These are phyloP conservation scores for Bubo bubo DNA, from an alignment of 2,113 vertebrate species.

Conservation along the genomic window DNA sequence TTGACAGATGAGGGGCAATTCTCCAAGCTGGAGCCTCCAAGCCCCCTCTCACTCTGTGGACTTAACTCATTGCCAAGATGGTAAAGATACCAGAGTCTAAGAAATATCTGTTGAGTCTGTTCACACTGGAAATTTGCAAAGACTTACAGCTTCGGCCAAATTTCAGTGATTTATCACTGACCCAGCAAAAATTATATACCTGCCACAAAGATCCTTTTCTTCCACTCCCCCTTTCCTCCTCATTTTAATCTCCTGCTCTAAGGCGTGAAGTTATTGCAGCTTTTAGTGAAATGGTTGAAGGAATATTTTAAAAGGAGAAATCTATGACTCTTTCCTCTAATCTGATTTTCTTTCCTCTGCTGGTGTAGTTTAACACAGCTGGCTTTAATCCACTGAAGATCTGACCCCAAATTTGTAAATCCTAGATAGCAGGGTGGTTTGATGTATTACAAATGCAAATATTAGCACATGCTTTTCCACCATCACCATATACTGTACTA, in stretches of 20 bases:
- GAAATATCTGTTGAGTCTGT: not conserved
- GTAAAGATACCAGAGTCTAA: not conserved
- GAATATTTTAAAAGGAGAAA: not conserved
- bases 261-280: not conserved
- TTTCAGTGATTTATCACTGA: not conserved
- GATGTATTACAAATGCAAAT: not conserved
- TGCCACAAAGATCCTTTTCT: not conserved
- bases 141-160: not conserved
- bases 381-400: not conserved
- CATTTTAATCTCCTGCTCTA: not conserved
- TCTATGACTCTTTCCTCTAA: not conserved
- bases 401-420: constrained; percentile 3
- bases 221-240: not conserved
- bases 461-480: not conserved
- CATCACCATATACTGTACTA: not conserved
- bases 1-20: not conserved
- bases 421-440: not conserved
- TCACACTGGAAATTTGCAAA: not conserved
- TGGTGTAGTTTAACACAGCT: not conserved
- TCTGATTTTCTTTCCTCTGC: not conserved
- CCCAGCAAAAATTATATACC: not conserved
- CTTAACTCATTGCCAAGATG: not conserved
- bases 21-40: not conserved
- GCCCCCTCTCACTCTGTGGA: not conserved
- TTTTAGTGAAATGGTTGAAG: not conserved